These are phyloP conservation scores for Mycteria americana DNA, from an alignment of 2,797 vertebrate species.

Conservation along the genomic window DNA sequence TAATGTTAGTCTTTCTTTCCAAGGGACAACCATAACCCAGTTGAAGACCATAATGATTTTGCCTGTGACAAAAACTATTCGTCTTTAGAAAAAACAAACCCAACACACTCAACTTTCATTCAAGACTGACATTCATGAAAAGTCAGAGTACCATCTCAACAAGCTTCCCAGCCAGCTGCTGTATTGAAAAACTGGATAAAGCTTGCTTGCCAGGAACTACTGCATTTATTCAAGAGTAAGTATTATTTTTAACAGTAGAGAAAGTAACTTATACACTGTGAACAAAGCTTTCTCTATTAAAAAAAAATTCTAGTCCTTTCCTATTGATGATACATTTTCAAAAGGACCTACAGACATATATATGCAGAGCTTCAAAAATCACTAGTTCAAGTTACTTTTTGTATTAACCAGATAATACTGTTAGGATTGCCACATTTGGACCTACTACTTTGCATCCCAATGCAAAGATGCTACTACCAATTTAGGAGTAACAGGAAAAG, in stretches of 20 bases:
- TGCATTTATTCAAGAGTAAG: not conserved
- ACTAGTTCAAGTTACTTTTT: not conserved
- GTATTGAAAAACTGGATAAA: not conserved
- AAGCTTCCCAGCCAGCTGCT: not conserved
- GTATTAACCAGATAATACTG: not conserved
- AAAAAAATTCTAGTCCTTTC: not conserved
- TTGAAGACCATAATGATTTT: not conserved
- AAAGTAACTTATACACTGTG: not conserved
- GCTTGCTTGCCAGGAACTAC: not conserved
- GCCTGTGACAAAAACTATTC: not conserved
- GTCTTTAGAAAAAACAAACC: not conserved
- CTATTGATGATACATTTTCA: not conserved
- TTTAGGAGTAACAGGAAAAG: not conserved
- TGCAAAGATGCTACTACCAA: not conserved
- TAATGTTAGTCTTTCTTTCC: not conserved
- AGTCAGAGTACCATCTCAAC: not conserved
- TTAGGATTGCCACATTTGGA: not conserved
- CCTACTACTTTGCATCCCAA: not conserved
- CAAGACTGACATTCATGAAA: not conserved
- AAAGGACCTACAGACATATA: not conserved
- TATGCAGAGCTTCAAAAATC: not conserved
- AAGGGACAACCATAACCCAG: not conserved
- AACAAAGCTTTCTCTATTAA: not conserved
- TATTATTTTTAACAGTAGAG: not conserved
- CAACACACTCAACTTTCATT: not conserved